Percentiles rank a stretch among this genome's conserved stretches.
Evolutionary conservation across 2,113 vertebrate genomes (phyloP).

Genomic region (Rhynchomys soricoides): DNA sequence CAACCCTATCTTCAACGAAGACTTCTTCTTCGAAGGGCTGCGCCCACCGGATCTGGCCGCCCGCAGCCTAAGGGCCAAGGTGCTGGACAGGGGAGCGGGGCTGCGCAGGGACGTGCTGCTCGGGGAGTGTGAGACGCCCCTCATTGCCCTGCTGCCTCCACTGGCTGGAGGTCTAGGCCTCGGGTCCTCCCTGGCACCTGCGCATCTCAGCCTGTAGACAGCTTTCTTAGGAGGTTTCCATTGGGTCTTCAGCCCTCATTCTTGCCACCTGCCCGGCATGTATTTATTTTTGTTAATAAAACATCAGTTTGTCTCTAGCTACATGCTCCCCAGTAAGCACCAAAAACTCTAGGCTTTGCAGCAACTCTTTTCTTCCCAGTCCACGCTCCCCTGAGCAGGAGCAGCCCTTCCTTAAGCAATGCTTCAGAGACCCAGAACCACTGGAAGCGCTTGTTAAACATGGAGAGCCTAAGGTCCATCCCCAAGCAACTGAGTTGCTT

Average conservation of each 20-base stretch:
- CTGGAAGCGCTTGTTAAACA: background rate
- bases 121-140: slow-evolving; percentile 73
- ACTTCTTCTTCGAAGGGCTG: slow-evolving; percentile 85
- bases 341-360: background rate
- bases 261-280: background rate
- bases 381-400: background rate
- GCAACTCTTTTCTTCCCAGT: background rate
- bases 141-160: slow-evolving; percentile 74
- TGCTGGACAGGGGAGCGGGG: slow-evolving; percentile 77
- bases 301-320: background rate
- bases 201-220: slow-evolving; percentile 59
- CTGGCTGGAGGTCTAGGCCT: background rate
- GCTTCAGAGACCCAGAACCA: background rate
- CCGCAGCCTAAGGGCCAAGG: slow-evolving; percentile 75
- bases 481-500: background rate
- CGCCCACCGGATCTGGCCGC: slow-evolving; percentile 57
- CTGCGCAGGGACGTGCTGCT: slow-evolving; percentile 78
- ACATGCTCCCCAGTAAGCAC: background rate
- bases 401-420: background rate
- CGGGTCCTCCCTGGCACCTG: background rate
- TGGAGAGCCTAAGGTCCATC: background rate
- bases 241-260: no score
- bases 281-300: slow-evolving; percentile 79
- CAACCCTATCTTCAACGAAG: slow-evolving; percentile 85
- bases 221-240: background rate